Evolutionary conservation across 2,888 invertebrate genomes (phyloP), one percentile per base, ranked within the genome.

Genomic region (Luperina testacea): DNA sequence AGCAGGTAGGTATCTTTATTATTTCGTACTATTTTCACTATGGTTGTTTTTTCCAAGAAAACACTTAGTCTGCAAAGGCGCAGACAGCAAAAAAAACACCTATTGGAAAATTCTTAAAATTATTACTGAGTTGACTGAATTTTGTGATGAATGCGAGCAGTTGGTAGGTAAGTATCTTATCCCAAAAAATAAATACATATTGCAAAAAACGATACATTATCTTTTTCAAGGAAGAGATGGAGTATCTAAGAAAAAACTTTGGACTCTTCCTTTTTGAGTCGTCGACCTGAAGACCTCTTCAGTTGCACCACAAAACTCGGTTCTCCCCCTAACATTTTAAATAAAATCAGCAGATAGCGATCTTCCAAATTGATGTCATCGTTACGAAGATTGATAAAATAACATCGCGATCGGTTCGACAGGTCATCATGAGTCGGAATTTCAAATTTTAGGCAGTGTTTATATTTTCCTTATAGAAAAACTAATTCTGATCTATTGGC

Each of bases 351-450:
- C 15, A 45, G 82, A 82, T 70, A 27, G 27, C 1, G 7, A 82
- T 81, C 83, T 71, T 3, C 27, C 8, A 53, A 77, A 53, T 61
- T 65, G 64, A 24, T 51, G 64, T 17, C 69, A 70, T 53, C 59
- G 59, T 45, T 27, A 59, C 27, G 2, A 64, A 75, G 76, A 64
- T 64, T 64, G 59, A 71, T 77, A 76, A 45, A 17, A 6, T 15
- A 42, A 69, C 59, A 57, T 53, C 11, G 20, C 76, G 51, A 57
- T 53, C 15, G 20, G 64, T 70, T 82, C n/a, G 4, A 53, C 64
- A 51, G 45, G 64, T 65, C 69, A 59, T 27, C 15, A 67, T 17
- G 2, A 67, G 42, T 9, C 4, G n/a, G 45, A 32, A 15, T 45
- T 24, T 65, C 3, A 15, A 69, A 24, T 69, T 48, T 51, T 53